A percentile compares a stretch with the other conserved stretches of the same genome.
Conservation (phyloP, 2,113 vertebrate genomes). For the Hippocampus comes region DNA sequence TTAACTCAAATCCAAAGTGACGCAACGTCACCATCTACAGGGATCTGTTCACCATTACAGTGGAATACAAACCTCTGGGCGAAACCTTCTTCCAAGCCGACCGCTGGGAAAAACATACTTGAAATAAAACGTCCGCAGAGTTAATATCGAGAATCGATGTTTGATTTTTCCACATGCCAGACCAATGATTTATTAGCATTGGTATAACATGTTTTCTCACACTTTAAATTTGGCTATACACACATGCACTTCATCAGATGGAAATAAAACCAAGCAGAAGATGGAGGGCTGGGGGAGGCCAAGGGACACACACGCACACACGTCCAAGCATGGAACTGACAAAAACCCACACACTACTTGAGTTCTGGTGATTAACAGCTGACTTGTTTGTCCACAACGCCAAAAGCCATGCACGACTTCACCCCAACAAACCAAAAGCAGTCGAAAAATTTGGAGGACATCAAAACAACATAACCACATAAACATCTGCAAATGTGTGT, state of each 20-base stretch:
- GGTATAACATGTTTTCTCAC: not conserved
- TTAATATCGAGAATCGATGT: not conserved
- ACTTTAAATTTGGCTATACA: not conserved
- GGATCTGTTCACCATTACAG: too few relatives aligned
- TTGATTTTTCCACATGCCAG: not conserved
- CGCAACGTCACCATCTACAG: too few relatives aligned
- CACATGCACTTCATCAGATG: slow-evolving; percentile 34
- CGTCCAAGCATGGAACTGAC: slow-evolving; percentile 3
- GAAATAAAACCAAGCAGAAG: slow-evolving; percentile 43
- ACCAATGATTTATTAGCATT: not conserved
- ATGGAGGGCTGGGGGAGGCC: slow-evolving; percentile 18
- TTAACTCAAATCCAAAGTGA: not conserved
- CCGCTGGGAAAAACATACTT: too few relatives aligned
- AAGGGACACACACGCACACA: slow-evolving; percentile 19
- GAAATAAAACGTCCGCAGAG: not conserved
- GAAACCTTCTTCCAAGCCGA: too few relatives aligned
- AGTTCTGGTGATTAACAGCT: slow-evolving; percentile 5
- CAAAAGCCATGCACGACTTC: not conserved
- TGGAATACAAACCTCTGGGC: too few relatives aligned
- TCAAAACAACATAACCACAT: slow-evolving; percentile 20
- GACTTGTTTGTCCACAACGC: slow-evolving; percentile 8
- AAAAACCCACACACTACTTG: not conserved
- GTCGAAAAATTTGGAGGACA: slow-evolving; percentile 2
- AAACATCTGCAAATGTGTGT: slow-evolving; percentile 15
- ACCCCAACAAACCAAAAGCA: slow-evolving; percentile 5